Conservation (phyloP, 2,797 vertebrate species). For the Falco columbarius region DNA sequence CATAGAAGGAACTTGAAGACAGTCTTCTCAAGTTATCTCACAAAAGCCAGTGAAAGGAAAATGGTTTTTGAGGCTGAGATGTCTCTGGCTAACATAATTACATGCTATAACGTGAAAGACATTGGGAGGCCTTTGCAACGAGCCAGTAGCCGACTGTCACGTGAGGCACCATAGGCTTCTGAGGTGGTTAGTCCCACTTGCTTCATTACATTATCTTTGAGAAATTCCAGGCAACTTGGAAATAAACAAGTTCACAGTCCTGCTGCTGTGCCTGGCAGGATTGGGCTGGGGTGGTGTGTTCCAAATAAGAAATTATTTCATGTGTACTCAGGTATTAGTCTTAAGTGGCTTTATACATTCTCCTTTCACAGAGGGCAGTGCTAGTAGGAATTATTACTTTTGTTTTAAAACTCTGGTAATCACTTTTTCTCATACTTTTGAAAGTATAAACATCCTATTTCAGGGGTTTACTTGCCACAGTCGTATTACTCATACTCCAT, state of each 20-base stretch:
- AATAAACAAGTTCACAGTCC: conserved; percentile 27
- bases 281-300: not conserved
- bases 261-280: conserved; percentile 21
- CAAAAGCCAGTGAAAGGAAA: not conserved
- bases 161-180: not conserved
- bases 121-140: not conserved
- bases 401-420: conserved; percentile 34
- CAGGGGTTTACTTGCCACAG: not conserved
- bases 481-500: conserved; percentile 4
- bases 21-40: not conserved
- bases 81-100: not conserved
- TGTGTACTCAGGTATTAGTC: not conserved
- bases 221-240: conserved; percentile 56
- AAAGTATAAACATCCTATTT: conserved; percentile 2
- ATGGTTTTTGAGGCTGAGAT: conserved; percentile 1
- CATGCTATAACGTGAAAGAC: not conserved
- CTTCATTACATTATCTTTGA: conserved; percentile 53
- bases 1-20: not conserved
- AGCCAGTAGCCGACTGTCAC: not conserved
- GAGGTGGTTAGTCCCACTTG: conserved; percentile 2
- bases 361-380: conserved; percentile 1
- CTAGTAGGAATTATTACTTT: not conserved
- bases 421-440: conserved; percentile 1
- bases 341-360: not conserved
- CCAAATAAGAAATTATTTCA: conserved; percentile 35